Base-by-base conservation (phyloP, 2,113 vertebrate species). In the Cottus gobio region DNA sequence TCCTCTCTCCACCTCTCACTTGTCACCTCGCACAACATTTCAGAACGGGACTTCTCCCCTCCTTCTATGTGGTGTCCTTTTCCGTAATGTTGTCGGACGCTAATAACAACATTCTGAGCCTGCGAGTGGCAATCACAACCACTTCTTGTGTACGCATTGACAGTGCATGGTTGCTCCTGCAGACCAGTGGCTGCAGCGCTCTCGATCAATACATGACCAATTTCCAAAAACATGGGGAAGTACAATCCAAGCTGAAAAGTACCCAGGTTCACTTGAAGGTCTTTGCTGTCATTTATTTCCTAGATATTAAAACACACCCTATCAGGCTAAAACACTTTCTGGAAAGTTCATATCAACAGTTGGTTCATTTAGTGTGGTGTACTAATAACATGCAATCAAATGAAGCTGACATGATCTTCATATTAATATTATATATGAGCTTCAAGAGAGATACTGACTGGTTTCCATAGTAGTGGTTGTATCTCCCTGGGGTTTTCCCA, bases 391-490 rank as follows among this genome's bases (percentile, higher is more conserved):
- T 28, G 30, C 63, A 76, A 46, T 83, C 50, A 54, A 70, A 73
- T 36, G 10, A 61, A 13, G 22, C 69, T 44, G 22, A 58, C 39
- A 71, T 9, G 22, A 44, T 70, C 36, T n/a, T 70, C 64, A 36
- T 57, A 67, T 75, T 48, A 46, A 34, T 34, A 34, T 34, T 34
- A 34, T 5, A 34, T 3, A 34, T 34, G 39, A 57, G 39, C 69
- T 52, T 63, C 3, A 42, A 60, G 57, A 74, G 22, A 58, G 48
- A 64, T 57, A 42, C 26, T 42, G 66, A 75, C 67, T 79, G 44
- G 70, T 61, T 71, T 70, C 71, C 57, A 48, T 79, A 50, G 39
- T 31, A 61, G 28, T 30, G 20, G 62, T 61, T 71, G 48, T 71
- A n/a, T 46, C 67, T 69, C 8, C 44, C 10, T 24, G 3, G 26